phyloP scores from a whole-genome alignment of 1,140 invertebrate species.

The Ctenoplectra terminalis region DNA sequence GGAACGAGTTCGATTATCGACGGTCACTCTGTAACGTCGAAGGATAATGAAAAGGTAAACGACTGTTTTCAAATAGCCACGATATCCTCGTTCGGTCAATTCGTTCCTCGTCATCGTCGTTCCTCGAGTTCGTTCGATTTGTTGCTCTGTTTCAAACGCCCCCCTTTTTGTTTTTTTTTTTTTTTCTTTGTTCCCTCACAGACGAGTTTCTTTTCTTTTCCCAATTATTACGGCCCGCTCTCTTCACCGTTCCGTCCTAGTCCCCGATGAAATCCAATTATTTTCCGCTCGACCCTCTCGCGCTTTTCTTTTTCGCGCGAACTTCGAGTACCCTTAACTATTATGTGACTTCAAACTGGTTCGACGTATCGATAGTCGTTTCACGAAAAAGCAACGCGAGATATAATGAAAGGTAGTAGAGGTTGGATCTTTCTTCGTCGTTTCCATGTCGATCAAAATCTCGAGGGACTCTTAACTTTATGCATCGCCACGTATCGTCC shows the following conservation, averaged over 20 bases:
- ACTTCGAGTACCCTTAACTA: slow-evolving; percentile 32
- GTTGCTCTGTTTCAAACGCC: slow-evolving; percentile 4
- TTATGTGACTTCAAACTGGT: slow-evolving; percentile 28
- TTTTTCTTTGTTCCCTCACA: not conserved
- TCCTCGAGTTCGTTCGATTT: not conserved
- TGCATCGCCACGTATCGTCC: not conserved
- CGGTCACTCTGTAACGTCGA: not conserved
- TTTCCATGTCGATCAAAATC: not conserved
- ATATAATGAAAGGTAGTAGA: not conserved
- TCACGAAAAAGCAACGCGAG: slow-evolving; percentile 8
- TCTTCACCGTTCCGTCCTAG: too few species aligned
- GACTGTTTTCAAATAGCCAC: slow-evolving; percentile 1
- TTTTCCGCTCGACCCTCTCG: slow-evolving; percentile 28
- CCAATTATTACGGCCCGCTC: slow-evolving; percentile 18
- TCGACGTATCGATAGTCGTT: slow-evolving; percentile 30
- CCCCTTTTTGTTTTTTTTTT: too few species aligned
- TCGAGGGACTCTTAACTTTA: not conserved
- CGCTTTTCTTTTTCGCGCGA: slow-evolving; percentile 31
- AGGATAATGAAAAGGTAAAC: slow-evolving; percentile 33
- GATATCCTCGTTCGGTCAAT: not conserved
- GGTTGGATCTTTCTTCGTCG: not conserved
- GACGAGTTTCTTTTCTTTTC: not conserved
- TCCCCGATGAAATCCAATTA: slow-evolving; percentile 45
- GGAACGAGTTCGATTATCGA: slow-evolving; percentile 12
- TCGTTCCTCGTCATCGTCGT: not conserved